These are phyloP conservation scores for Agrilus planipennis DNA, from an alignment of 1,140 invertebrate species.

Conservation along the genomic window DNA sequence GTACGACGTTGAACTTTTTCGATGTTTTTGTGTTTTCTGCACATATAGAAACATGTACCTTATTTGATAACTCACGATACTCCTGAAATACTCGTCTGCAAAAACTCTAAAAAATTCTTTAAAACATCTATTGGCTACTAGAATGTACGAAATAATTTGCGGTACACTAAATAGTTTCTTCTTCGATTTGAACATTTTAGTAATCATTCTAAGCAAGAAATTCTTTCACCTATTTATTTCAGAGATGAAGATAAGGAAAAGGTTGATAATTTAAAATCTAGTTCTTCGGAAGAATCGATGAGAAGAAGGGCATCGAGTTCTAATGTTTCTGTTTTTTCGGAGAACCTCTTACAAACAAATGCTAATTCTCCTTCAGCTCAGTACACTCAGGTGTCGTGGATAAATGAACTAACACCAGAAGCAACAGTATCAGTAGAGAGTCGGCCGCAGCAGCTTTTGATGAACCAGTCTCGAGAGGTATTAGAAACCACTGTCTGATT, in stretches of 20 bases:
- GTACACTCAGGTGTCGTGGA: constrained; percentile 25
- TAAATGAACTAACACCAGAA: too few species aligned
- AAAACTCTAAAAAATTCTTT: too few species aligned
- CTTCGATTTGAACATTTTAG: too few species aligned
- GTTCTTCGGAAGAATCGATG: constrained; percentile 49
- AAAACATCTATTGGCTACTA: too few species aligned
- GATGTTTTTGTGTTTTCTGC: too few species aligned
- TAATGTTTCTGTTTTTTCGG: constrained; percentile 44
- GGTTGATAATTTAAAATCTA: constrained; percentile 43
- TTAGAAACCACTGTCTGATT: constrained; percentile 34
- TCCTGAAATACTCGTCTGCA: too few species aligned
- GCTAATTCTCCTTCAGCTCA: constrained; percentile 22
- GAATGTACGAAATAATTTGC: too few species aligned
- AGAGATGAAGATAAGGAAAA: constrained; percentile 54
- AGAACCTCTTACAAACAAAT: constrained; percentile 20
- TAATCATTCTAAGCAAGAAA: too few species aligned
- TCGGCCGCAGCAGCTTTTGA: constrained; percentile 14
- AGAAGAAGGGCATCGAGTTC: constrained; percentile 46
- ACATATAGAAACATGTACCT: too few species aligned
- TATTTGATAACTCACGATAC: constrained; percentile 3
- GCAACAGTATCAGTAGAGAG: constrained; percentile 17
- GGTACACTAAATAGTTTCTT: too few species aligned
- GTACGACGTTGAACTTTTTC: too few species aligned
- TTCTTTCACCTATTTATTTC: too few species aligned
- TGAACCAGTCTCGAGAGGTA: constrained; percentile 31